Base-by-base conservation (phyloP, 2,113 vertebrate genomes). In the Pristiophorus japonicus region DNA sequence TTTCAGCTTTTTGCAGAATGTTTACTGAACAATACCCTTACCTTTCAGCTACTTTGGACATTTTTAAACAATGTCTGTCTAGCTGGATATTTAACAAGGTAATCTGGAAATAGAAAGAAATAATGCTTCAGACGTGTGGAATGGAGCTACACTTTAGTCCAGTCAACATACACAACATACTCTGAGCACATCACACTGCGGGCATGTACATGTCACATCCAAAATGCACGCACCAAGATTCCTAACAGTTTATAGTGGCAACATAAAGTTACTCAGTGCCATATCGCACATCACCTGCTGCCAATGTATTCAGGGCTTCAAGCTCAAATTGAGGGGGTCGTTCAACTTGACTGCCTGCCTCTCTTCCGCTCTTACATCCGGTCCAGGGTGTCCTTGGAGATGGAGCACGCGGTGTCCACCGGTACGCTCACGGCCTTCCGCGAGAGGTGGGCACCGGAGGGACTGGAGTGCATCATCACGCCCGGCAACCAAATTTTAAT, bases 11-110 rank as follows among this genome's bases (percentile, higher is more conserved):
- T 38, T 62, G 1, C 55, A 59, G 88, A n/a, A 38, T 66, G 10
- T 34, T 94, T 94, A 51, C 66, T 18, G 30, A 47, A 66, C 3
- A 27, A 96, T 95, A 11, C 22, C 95, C 98, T 96, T 97, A 99
- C 99, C 99, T 99, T 98, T 99, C 99, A 75, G 99, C 99, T 97
- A 99, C 98, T 98, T 99, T 99, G 96, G 99, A 99, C 97, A 99
- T 99, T 97, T 99, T 99, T 98, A 99, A 98, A 97, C 99, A 99
- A 97, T 99, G 99, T 96, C 99, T 98, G 97, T 99, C 99, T 97
- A 99, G 98, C 97, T 99, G 99, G 96, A 97, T 96, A 93, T 98
- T 99, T 97, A 99, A 97, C 97, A 99, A 99, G 96, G 97, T 97
- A 97, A 99, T 99, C 99, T 99, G 97, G 96, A 96, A 96, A 96